Conservation (phyloP, 2,888 invertebrate species). For the Lasioglossum villosulum region DNA sequence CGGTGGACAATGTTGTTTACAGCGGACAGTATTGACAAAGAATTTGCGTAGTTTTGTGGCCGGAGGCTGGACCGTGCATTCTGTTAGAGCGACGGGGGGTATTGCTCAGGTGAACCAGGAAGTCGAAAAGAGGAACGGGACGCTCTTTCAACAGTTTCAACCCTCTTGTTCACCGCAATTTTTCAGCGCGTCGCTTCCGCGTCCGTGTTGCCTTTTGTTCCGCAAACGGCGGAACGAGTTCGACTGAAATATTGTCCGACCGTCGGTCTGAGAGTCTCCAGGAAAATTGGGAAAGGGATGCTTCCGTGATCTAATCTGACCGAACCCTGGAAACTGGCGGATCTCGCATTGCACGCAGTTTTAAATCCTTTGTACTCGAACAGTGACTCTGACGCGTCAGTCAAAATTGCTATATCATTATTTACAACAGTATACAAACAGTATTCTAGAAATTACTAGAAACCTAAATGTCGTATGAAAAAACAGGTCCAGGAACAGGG, state of each 20-base stretch:
- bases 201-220: conserved; percentile 38
- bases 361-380: too few species aligned
- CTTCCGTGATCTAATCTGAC: background rate
- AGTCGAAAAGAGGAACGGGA: conserved; percentile 55
- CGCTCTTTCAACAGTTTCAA: conserved; percentile 40
- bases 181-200: conserved; percentile 61
- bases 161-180: conserved; percentile 63
- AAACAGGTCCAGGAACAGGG: too few species aligned
- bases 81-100: conserved; percentile 63
- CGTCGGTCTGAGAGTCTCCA: background rate
- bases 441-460: too few species aligned
- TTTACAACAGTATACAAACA: too few species aligned
- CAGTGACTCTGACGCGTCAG: too few species aligned
- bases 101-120: conserved; percentile 60
- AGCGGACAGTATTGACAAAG: conserved; percentile 42
- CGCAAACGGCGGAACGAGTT: conserved; percentile 39
- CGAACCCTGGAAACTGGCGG: background rate
- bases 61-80: conserved; percentile 64
- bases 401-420: too few species aligned
- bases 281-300: conserved; percentile 8
- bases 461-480: too few species aligned
- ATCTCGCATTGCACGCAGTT: background rate
- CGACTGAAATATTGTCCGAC: conserved; percentile 40
- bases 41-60: conserved; percentile 76
- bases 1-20: conserved; percentile 55